A percentile compares a stretch with the other conserved stretches of the same genome.
Evolutionary conservation across 2,797 vertebrate species (phyloP).

Genomic region (Anguilla anguilla): DNA sequence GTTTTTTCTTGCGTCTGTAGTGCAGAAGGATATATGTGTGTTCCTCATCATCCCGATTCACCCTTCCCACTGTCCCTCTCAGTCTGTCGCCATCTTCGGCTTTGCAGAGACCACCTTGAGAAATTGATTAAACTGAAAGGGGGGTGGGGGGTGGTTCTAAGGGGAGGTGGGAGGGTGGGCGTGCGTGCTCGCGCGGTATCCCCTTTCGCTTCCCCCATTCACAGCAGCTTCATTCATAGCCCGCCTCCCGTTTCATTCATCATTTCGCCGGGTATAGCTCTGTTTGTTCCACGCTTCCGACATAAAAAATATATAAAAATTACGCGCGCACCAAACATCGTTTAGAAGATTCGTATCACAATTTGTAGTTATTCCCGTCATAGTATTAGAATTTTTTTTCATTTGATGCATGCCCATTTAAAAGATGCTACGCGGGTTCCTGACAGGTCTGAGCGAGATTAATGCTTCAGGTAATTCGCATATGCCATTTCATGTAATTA

Average conservation of each 20-base stretch:
- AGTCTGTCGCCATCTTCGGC: conserved; percentile 82
- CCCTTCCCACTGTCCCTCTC: conserved; percentile 56
- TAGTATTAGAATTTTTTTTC: not conserved
- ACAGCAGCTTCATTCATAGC: conserved; percentile 53
- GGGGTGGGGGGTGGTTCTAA: not conserved
- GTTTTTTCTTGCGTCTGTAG: conserved; percentile 58
- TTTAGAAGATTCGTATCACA: not conserved
- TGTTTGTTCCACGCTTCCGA: not conserved
- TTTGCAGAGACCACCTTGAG: conserved; percentile 76
- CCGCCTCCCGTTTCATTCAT: conserved; percentile 48
- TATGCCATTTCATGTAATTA: not conserved
- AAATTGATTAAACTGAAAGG: conserved; percentile 44
- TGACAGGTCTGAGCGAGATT: not conserved
- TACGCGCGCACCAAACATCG: not conserved
- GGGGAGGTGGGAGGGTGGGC: conserved; percentile 47
- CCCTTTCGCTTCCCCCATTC: conserved; percentile 45
- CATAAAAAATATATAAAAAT: not conserved
- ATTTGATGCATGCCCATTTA: not conserved
- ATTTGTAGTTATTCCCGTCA: not conserved
- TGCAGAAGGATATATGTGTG: conserved; percentile 49
- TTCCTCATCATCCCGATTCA: conserved; percentile 48
- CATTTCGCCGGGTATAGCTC: not conserved
- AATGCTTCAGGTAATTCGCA: not conserved
- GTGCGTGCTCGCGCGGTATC: conserved; percentile 59
- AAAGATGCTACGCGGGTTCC: not conserved